Base-by-base conservation (phyloP, 2,888 invertebrate genomes). In the Trichogramma evanescens region DNA sequence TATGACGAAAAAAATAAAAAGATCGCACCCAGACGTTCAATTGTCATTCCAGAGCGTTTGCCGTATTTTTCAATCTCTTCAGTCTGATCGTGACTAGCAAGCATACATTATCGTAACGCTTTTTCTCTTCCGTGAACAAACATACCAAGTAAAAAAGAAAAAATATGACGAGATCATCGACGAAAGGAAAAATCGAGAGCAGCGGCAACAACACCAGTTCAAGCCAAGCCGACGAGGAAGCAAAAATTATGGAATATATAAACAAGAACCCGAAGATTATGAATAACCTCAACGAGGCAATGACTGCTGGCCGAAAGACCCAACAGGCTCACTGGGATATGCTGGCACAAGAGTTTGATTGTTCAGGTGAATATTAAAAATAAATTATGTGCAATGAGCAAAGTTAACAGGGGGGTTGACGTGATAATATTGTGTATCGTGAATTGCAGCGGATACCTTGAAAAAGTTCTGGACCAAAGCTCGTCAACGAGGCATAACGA, bases 211-310 rank as follows among this genome's bases (percentile, higher is more conserved):
- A 66, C 53, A 65, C 9, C 9, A 58, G 26, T 26, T 26, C 26
- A 26, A 26, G 26, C 13, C 51, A 10, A 1, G 48, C 54, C 7
- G 51, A 61, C 39, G 58, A 58, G 40, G 40, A 26, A 5, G 3
- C 26, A 26, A 26, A 41, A 1, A 6, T 62, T 2, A 6, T 58
- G n/a, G 63, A 71, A 9, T 61, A 66, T 26, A 58, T 71, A 1
- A 66, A 61, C 52, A 6, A n/a, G 5, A 59, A 66, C 26, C 68
- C 67, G 0, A 63, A 66, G 45, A 50, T 71, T 26, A 59, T 67
- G 50, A 66, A 69, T 1, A 13, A 50, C 43, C 53, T 65, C 7
- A 51, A 56, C 6, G 54, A 60, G 5, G 51, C 58, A 66, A 39
- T 38, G 6, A 6, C 9, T 48, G 10, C 38, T 7, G 3, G 13